Conservation (phyloP, 1,140 invertebrate species). For the Neodiprion virginianus region DNA sequence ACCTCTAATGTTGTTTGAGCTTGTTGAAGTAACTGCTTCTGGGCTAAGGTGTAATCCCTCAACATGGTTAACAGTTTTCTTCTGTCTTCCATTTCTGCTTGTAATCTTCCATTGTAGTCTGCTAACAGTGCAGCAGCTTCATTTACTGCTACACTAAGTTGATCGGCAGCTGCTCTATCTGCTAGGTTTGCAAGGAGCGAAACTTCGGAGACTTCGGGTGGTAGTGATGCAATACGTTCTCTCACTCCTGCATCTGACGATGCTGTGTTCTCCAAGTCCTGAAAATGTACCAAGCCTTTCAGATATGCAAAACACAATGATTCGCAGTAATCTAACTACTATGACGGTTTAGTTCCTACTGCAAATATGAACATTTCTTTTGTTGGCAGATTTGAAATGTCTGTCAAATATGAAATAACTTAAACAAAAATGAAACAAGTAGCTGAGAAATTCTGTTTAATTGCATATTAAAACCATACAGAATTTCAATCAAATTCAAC, state of each 20-base stretch:
- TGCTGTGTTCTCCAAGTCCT: conserved; percentile 91
- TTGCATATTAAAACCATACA: too few relatives aligned
- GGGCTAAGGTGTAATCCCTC: conserved; percentile 83
- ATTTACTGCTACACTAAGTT: conserved; percentile 79
- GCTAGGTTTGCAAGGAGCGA: conserved; percentile 80
- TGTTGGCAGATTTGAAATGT: too few relatives aligned
- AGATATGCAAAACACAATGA: too few relatives aligned
- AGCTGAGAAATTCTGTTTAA: too few relatives aligned
- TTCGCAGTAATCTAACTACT: too few relatives aligned
- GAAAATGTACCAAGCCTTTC: conserved; percentile 53
- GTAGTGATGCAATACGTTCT: conserved; percentile 91
- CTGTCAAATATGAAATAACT: too few relatives aligned
- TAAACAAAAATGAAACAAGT: conserved; percentile 15
- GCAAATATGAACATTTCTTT: too few relatives aligned
- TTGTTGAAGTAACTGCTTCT: conserved; percentile 83
- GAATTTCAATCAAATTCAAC: too few relatives aligned
- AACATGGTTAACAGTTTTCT: conserved; percentile 85
- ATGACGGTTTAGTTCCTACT: background rate
- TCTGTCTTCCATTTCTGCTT: conserved; percentile 87
- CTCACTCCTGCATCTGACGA: conserved; percentile 91
- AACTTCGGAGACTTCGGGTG: conserved; percentile 93
- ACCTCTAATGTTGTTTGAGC: conserved; percentile 88
- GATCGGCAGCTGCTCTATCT: conserved; percentile 77
- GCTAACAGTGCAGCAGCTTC: conserved; percentile 85
- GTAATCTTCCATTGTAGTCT: conserved; percentile 87